Base-by-base conservation (phyloP, 2,113 vertebrate species). In the Sinocyclocheilus anophthalmus region DNA sequence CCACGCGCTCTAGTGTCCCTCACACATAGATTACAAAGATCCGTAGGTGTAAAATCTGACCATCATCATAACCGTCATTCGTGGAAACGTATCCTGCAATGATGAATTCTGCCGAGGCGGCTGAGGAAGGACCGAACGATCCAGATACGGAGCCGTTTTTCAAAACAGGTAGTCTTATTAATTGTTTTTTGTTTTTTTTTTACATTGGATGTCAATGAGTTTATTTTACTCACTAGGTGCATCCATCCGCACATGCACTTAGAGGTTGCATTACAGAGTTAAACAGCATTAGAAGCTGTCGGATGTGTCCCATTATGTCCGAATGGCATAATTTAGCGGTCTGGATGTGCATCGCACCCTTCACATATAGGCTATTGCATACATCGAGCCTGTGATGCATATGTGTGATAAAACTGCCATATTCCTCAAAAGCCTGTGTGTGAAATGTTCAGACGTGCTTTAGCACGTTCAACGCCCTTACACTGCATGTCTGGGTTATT, bases 111-210 rank as follows among this genome's bases (percentile, higher is more conserved):
- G 90, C 94, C 75, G 96, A 96, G 93, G 95, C 94, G 89, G 93
- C 95, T 89, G 96, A 96, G 90, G 96, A 96, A 89, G 95, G 95
- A 90, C 95, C 94, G 11, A 94, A 94, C 24, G 96, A 97, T 87
- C 94, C 95, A 67, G 96, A 96, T 87, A 96, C 96, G 93, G 96
- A 96, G 83, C 95, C 95, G 88, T 97, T 97, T 94, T 97, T 96
- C 91, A 95, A 96, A 89, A 96, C 96, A 96, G 96, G 96, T 96
- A 84, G 57, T 83, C 57, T 87, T 80, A 24, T 67, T 76, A 24
- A 78, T 37, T 55, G 61, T 75, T 82, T 83, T 86, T 86, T 57
- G 77, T 67, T 50, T 75, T 82, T 83, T 86, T 86, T 57, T 83
- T 67, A 24, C 57, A 67, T 24, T 59, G 20, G 20, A 16, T 11